phyloP scores from a whole-genome alignment of 2,888 invertebrate genomes.

The Diarsia rubi region DNA sequence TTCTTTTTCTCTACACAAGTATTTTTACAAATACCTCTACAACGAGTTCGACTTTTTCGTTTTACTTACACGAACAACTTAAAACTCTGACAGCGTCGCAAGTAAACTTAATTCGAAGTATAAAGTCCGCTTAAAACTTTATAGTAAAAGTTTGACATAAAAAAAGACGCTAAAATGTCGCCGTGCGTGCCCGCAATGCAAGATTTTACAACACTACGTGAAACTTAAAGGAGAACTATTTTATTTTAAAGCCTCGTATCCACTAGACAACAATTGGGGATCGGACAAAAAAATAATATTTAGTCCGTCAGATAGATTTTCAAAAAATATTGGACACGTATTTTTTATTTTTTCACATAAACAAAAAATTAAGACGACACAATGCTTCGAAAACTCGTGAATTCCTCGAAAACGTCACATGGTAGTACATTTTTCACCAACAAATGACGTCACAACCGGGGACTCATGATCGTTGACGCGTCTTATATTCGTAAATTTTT shows the following conservation, averaged over 20 bases:
- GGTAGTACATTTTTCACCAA: too few relatives aligned
- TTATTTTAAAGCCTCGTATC: not conserved
- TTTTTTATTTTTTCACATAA: too few relatives aligned
- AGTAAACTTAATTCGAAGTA: constrained; percentile 21
- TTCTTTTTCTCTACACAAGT: not conserved
- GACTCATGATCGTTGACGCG: too few relatives aligned
- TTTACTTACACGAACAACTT: constrained; percentile 16
- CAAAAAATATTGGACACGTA: too few relatives aligned
- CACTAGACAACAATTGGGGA: too few relatives aligned
- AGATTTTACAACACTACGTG: not conserved
- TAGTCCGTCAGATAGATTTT: too few relatives aligned
- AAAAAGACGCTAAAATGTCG: constrained; percentile 10
- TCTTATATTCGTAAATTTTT: too few relatives aligned
- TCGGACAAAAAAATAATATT: too few relatives aligned
- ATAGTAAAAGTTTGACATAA: constrained; percentile 6
- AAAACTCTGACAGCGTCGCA: constrained; percentile 9
- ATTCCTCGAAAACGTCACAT: too few relatives aligned
- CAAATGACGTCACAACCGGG: too few relatives aligned
- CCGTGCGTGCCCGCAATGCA: not conserved
- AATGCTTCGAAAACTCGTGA: too few relatives aligned
- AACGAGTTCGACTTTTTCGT: not conserved
- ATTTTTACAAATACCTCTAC: not conserved
- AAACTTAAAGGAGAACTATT: not conserved
- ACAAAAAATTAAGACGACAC: too few relatives aligned
- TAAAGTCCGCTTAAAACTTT: constrained; percentile 22